Conservation (phyloP, 2,797 vertebrate species). For the Argya squamiceps region DNA sequence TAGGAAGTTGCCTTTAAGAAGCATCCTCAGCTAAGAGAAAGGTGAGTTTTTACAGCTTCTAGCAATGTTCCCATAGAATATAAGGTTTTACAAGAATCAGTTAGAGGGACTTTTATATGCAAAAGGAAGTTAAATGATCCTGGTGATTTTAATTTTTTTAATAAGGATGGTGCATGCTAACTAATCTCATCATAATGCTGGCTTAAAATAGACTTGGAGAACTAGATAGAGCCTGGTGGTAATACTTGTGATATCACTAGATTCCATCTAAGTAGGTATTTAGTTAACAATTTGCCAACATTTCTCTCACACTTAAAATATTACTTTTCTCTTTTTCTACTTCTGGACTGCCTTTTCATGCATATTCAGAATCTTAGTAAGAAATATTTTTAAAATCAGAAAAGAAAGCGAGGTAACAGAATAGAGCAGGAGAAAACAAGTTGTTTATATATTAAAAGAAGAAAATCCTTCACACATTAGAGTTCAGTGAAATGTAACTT, state of each 20-base stretch:
- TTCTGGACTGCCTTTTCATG: not conserved
- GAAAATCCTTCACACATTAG: not conserved
- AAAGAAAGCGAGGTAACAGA: not conserved
- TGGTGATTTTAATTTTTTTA: not conserved
- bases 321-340: not conserved
- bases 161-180: not conserved
- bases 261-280: not conserved
- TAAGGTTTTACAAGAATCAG: not conserved
- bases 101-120: not conserved
- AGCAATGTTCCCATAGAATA: not conserved
- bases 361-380: not conserved
- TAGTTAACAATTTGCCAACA: not conserved
- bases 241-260: not conserved
- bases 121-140: not conserved
- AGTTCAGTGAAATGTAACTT: not conserved
- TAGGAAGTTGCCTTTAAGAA: slow-evolving; percentile 66
- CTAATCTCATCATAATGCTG: not conserved
- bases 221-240: not conserved
- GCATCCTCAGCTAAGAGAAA: slow-evolving; percentile 34
- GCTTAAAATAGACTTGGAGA: slow-evolving; percentile 53
- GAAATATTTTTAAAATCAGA: not conserved
- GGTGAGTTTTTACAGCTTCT: slow-evolving; percentile 62
- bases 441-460: not conserved
- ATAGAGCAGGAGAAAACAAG: not conserved
- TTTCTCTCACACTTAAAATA: not conserved